Evolutionary conservation across 2,888 invertebrate genomes (phyloP), one percentile per base, ranked within the genome.

Genomic region (Pristionchus japonicus): DNA sequence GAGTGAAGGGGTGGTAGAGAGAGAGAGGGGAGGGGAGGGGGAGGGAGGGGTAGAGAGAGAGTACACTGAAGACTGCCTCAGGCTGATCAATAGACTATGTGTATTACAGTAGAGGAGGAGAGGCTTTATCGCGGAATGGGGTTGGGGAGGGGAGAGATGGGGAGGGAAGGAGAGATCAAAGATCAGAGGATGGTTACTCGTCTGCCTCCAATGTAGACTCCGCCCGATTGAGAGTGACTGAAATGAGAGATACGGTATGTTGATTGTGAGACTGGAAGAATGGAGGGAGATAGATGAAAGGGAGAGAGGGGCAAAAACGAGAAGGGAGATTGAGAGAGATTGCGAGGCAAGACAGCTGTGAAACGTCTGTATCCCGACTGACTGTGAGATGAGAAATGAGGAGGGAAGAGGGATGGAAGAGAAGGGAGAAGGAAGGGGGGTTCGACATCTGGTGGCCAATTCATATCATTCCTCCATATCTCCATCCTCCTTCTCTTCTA

Each of bases 181-280:
- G 57, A 61, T 47, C 84, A 47, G 20, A 84, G 40, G 31, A 37
- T 61, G 61, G 47, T 61, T 2, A 80, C 80, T 57, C 49, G 23
- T 17, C 82, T 67, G 17, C 34, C 67, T 23, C 88, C 88, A 15
- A 52, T 80, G 88, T 88, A 88, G 43, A 88, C 77, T 37, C 88
- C 80, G n/a, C 88, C 88, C 15, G 88, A 82, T 67, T 88, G 88
- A 34, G 49, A 49, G 34, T 57, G 37, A 27, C 87, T 87, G 87
- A 7, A 77, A 77, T n/a, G 70, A 37, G 34, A 70, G n/a, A n/a
- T 67, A 67, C 67, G 3, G 67, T 67, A 67, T 31, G 17, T 1
- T 20, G 52, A 31, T 47, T 49, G 37, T 4, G 47, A 31, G 64
- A 13, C 9, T 7, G 43, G 27, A 52, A 6, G 23, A 74, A 87